Base-by-base conservation (phyloP, 2,888 invertebrate species). In the Parasteatoda lunata region DNA sequence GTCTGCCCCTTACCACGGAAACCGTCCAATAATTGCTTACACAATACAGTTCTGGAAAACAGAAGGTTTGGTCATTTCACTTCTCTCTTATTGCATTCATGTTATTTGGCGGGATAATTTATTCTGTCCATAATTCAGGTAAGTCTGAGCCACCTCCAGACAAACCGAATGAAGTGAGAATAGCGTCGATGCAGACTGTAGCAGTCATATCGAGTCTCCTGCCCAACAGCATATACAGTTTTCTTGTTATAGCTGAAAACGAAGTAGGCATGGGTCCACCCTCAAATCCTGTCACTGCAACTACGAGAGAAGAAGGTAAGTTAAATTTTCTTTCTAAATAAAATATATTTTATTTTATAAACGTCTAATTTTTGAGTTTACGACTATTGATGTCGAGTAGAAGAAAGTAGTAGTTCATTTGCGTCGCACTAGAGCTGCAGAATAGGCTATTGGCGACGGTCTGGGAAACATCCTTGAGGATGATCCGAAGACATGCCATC, bases 1-100 rank as follows among this genome's bases (percentile, higher is more conserved):
- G 90, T 65, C 72, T 11, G 59, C 89, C 3, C 89, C 90, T 8
- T 89, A 88, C 48, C 86, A 88, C 51, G 90, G 90, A 52, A 90
- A 90, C 75, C 84, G 88, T 52, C 89, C 90, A 0, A 89, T 90
- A 30, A 79, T 76, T 6, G 78, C 84, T 9, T 90, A 90, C 49
- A 84, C 84, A 9, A 77, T 90, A n/a, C 90, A 90, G 13, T 90
- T 89, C 49, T 90, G 90, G 90, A 88, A 76, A 75, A 88, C 88
- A 49, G 88, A 88, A 88, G 88, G 88, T 83, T 52, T 70, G 68
- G 9, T 30, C 68, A 30, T 30, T 30, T 30, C 30, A 30, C 30
- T 30, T 30, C 30, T 30, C 30, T 30, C 2, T 30, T 30, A 30
- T 1, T 30, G 30, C 30, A 1, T 30, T 30, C 30, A 30, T 30